These are phyloP conservation scores for Alauda arvensis DNA, from an alignment of 2,797 vertebrate species.

Conservation along the genomic window DNA sequence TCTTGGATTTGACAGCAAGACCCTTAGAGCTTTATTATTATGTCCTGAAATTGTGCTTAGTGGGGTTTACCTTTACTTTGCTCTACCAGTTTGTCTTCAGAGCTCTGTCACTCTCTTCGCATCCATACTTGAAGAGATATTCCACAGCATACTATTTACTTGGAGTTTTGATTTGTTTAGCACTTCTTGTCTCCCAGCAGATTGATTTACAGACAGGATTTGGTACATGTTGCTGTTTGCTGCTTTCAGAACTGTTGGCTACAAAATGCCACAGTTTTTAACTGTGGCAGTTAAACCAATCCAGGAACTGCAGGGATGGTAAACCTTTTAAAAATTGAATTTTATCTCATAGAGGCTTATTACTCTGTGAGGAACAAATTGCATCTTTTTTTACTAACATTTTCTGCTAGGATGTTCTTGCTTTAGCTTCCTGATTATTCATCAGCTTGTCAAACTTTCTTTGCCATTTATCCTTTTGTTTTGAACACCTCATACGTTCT, in stretches of 20 bases:
- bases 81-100: neutral
- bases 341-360: neutral
- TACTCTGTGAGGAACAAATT: constrained; percentile 44
- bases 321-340: constrained; percentile 2
- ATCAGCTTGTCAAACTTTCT: neutral
- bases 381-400: neutral
- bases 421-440: constrained; percentile 10
- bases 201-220: constrained; percentile 10
- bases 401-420: constrained; percentile 9
- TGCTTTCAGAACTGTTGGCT: neutral
- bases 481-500: neutral
- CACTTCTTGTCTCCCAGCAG: constrained; percentile 9
- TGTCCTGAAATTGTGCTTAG: neutral
- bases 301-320: neutral
- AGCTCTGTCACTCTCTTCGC: neutral
- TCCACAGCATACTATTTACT: neutral
- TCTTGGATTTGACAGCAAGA: neutral
- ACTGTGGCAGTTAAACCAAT: neutral
- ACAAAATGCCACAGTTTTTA: neutral
- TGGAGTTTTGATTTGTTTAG: constrained; percentile 16
- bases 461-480: neutral
- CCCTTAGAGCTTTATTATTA: neutral
- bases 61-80: neutral
- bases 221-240: neutral
- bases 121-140: neutral